Percentiles rank a stretch among this genome's conserved stretches.
Conservation (phyloP, 2,797 vertebrate species). For the Coccyzus lansbergi region DNA sequence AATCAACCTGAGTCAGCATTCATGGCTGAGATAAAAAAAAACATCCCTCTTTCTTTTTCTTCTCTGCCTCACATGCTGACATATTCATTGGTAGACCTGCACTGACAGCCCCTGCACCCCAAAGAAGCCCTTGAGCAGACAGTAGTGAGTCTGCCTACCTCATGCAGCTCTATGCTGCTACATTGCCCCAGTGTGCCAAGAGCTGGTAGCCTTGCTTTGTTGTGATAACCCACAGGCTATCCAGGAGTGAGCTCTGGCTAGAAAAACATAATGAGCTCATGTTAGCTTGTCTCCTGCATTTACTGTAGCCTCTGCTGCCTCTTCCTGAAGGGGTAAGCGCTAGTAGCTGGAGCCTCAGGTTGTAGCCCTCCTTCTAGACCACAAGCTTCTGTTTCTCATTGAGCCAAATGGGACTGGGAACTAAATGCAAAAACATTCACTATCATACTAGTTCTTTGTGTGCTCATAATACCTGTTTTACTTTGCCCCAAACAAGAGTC, state of each 20-base stretch:
- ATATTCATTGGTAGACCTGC: accelerated
- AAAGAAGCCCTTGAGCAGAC: neutral
- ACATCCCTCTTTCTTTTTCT: neutral
- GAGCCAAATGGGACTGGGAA: neutral
- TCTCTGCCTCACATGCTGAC: neutral
- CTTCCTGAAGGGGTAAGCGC: accelerated
- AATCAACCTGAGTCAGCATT: neutral
- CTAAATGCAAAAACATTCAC: neutral
- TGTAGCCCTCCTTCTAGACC: neutral
- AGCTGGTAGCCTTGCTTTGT: neutral
- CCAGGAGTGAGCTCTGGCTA: neutral
- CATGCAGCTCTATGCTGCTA: neutral
- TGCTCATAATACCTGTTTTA: neutral
- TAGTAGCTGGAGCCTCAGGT: neutral
- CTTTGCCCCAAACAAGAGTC: neutral
- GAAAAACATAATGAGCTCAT: neutral
- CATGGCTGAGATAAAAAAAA: neutral
- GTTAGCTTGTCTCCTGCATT: neutral
- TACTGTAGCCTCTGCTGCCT: neutral
- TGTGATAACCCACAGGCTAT: neutral
- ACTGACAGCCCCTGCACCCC: accelerated
- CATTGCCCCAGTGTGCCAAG: neutral
- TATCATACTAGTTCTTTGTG: neutral
- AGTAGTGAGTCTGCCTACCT: accelerated
- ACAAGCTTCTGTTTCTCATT: neutral